Conservation (phyloP, 2,113 vertebrate genomes). For the Caranx ignobilis region DNA sequence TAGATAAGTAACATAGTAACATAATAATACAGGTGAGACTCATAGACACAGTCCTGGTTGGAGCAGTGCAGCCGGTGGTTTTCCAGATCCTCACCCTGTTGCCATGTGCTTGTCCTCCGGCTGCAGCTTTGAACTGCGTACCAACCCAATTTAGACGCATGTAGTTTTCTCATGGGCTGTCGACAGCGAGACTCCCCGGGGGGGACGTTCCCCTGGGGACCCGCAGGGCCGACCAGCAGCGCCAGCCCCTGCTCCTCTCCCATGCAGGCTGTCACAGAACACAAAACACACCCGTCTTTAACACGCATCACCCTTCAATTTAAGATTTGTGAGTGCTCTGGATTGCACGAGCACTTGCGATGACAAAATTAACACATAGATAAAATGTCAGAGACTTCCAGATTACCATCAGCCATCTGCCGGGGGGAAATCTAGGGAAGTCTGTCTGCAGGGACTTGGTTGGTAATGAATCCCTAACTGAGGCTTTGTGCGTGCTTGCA, state of each 20-base stretch:
- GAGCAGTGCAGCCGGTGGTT: background rate
- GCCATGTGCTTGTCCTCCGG: background rate
- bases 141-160: constrained; percentile 1
- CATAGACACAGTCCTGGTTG: no score
- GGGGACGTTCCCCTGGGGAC: constrained; percentile 30
- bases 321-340: background rate
- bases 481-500: constrained; percentile 26
- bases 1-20: no score
- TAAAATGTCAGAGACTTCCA: constrained; percentile 15
- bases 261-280: constrained; percentile 30
- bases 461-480: constrained; percentile 39
- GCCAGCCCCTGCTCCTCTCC: constrained; percentile 23
- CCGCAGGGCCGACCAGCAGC: constrained; percentile 11
- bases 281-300: background rate
- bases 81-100: constrained; percentile 5
- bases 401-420: constrained; percentile 40
- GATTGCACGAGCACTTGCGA: constrained; percentile 18
- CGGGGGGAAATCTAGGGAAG: constrained; percentile 24
- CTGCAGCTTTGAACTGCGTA: background rate
- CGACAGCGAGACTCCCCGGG: constrained; percentile 4
- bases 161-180: constrained; percentile 1
- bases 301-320: no score
- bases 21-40: no score
- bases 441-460: constrained; percentile 21
- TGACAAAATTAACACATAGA: constrained; percentile 24